A percentile compares a stretch with the other conserved stretches of the same genome.
These are phyloP conservation scores for Bubo blakistoni DNA, from an alignment of 2,113 vertebrate genomes.

Conservation along the genomic window DNA sequence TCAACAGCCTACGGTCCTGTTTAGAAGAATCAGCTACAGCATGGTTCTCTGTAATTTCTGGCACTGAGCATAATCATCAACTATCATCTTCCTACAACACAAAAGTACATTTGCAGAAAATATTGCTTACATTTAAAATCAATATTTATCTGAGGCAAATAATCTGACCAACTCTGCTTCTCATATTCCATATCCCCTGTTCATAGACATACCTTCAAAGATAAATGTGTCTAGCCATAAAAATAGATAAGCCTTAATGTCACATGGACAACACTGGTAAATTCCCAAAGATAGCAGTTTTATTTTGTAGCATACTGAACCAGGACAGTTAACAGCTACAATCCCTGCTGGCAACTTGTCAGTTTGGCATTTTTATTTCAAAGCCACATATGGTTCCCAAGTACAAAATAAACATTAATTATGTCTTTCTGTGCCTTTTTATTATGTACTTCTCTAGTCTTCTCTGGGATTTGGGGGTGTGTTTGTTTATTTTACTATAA, in stretches of 20 bases:
- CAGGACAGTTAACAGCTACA: not conserved
- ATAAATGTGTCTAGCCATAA: not conserved
- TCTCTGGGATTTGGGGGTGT: not conserved
- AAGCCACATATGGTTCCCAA: constrained; percentile 36
- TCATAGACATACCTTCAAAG: not conserved
- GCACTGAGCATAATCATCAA: not conserved
- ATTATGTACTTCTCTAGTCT: not conserved
- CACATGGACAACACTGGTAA: not conserved
- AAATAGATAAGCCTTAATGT: not conserved
- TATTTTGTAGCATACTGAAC: constrained; percentile 21
- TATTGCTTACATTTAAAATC: not conserved
- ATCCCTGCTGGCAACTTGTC: constrained; percentile 16
- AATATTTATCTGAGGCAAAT: not conserved
- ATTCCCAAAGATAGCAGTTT: not conserved
- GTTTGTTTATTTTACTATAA: not conserved
- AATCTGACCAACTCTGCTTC: not conserved
- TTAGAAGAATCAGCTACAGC: not conserved
- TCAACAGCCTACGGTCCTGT: not conserved
- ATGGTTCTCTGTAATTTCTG: not conserved
- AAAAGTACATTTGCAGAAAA: not conserved
- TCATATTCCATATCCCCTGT: not conserved
- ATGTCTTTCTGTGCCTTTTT: constrained; percentile 15
- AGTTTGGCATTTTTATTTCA: constrained; percentile 50
- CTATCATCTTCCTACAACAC: not conserved
- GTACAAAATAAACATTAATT: constrained; percentile 54